These are phyloP conservation scores for Epicampocera succincta DNA, from an alignment of 2,888 invertebrate genomes.

Conservation along the genomic window DNA sequence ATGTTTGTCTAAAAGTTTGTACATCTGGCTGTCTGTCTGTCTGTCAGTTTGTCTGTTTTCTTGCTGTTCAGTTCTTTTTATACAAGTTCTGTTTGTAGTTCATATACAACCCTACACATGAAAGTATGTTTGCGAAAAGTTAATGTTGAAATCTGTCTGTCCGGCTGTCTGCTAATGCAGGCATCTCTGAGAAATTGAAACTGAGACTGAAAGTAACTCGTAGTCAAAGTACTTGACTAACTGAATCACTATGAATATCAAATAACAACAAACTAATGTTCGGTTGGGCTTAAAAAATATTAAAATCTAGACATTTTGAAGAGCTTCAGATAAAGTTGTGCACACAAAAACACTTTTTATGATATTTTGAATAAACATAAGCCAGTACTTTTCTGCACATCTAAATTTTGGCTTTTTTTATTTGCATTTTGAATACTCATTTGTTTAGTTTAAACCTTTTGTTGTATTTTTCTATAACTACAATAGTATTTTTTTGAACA, in stretches of 20 bases:
- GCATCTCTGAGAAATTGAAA: slow-evolving; percentile 51
- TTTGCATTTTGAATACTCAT: too few relatives aligned
- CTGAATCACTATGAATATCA: slow-evolving; percentile 64
- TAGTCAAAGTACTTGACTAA: slow-evolving; percentile 68
- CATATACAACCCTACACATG: slow-evolving; percentile 16
- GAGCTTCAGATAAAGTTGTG: slow-evolving; percentile 45
- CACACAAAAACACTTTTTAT: slow-evolving; percentile 5
- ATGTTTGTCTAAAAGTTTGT: slow-evolving; percentile 64
- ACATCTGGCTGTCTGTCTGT: slow-evolving; percentile 45
- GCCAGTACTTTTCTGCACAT: slow-evolving; percentile 2
- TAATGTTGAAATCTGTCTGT: slow-evolving; percentile 33
- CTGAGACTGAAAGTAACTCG: slow-evolving; percentile 40
- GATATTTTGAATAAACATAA: slow-evolving; percentile 13
- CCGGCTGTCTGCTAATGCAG: slow-evolving; percentile 39
- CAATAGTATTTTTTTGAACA: not conserved
- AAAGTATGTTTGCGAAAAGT: slow-evolving; percentile 13
- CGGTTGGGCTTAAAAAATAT: slow-evolving; percentile 45
- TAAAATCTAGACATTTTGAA: slow-evolving; percentile 57
- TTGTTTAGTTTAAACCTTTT: too few relatives aligned
- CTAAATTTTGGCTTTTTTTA: not conserved
- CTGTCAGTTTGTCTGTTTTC: slow-evolving; percentile 1
- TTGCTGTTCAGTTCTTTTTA: slow-evolving; percentile 42
- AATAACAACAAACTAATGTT: slow-evolving; percentile 48
- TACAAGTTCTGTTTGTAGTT: slow-evolving; percentile 31
- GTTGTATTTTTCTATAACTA: slow-evolving; percentile 16